A percentile compares a stretch with the other conserved stretches of the same genome.
phyloP scores from a whole-genome alignment of 2,113 vertebrate genomes.

The Choloepus hoffmanni region DNA sequence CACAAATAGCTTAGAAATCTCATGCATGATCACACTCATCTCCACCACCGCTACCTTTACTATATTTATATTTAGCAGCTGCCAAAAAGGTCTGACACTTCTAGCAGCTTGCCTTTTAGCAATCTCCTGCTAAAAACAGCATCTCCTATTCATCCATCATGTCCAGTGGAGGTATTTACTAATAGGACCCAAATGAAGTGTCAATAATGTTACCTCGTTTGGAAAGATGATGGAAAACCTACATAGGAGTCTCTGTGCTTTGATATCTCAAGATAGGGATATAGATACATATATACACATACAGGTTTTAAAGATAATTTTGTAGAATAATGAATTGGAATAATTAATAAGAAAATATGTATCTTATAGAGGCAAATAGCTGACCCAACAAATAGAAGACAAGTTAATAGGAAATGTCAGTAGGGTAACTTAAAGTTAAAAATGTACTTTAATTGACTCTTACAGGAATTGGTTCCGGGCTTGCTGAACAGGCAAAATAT shows the following conservation, averaged over 20 bases:
- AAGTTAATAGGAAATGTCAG: neutral
- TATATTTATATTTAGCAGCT: neutral
- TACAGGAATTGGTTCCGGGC: neutral
- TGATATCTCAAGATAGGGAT: neutral
- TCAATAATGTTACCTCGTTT: neutral
- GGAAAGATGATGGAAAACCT: neutral
- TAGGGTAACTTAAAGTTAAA: neutral
- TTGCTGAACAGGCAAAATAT: neutral
- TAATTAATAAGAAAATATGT: constrained; percentile 37
- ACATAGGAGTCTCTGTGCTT: neutral
- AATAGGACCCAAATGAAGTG: neutral
- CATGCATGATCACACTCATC: neutral
- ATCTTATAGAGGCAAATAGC: neutral
- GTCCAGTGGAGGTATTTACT: neutral
- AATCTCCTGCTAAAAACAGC: neutral
- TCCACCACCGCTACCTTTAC: no score
- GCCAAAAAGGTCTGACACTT: neutral
- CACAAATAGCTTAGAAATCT: neutral
- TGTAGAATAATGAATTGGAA: neutral
- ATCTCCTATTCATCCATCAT: neutral
- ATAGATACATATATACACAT: no score
- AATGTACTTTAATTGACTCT: neutral
- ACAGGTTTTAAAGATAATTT: neutral
- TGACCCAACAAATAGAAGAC: neutral
- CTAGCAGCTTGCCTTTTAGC: neutral